Conservation (phyloP, 2,797 vertebrate species). For the Microctenopoma steveboyesi region DNA sequence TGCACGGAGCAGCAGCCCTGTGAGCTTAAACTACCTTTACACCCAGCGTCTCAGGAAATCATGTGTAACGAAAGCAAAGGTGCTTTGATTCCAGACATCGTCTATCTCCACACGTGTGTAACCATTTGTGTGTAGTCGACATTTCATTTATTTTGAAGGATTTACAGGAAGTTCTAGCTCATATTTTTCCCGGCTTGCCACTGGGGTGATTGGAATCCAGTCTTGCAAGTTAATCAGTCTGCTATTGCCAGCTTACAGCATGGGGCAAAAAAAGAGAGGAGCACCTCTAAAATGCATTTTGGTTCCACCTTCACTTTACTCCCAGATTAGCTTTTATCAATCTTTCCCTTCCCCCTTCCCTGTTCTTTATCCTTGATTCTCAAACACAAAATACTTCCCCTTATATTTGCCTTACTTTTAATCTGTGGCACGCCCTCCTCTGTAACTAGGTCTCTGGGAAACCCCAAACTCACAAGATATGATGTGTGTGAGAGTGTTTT, state of each 20-base stretch:
- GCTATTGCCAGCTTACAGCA: constrained; percentile 38
- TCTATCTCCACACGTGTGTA: not conserved
- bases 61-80: not conserved
- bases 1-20: not conserved
- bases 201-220: constrained; percentile 20
- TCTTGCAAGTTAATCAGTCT: constrained; percentile 53
- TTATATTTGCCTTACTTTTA: constrained; percentile 42
- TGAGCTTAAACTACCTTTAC: not conserved
- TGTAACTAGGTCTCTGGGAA: constrained; percentile 52
- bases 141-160: constrained; percentile 61
- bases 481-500: constrained; percentile 17
- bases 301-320: constrained; percentile 30
- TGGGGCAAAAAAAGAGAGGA: constrained; percentile 15
- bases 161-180: constrained; percentile 32
- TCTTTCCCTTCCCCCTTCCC: not conserved
- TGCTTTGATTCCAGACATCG: not conserved
- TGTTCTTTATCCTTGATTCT: constrained; percentile 20
- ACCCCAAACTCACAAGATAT: constrained; percentile 44
- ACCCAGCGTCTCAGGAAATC: not conserved
- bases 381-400: constrained; percentile 14
- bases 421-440: constrained; percentile 49
- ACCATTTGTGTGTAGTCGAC: not conserved
- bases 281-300: constrained; percentile 15
- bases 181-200: constrained; percentile 4
- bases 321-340: constrained; percentile 41